Evolutionary conservation across 2,113 vertebrate species (phyloP), one percentile per base, ranked within the genome.

Genomic region (Chionodraco myersi): DNA sequence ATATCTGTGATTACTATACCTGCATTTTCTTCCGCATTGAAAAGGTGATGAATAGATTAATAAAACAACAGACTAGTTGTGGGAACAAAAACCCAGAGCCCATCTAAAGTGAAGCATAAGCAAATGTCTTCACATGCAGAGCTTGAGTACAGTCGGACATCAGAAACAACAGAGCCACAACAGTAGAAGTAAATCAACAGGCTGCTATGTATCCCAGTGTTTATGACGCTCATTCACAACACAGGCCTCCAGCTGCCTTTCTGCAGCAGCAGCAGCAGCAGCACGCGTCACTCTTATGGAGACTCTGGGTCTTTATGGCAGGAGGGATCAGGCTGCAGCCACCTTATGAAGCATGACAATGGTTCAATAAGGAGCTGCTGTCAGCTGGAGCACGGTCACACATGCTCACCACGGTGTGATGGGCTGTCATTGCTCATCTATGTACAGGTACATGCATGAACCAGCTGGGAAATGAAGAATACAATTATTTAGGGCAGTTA

Each of bases 331-430:
- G 51, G 53, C 52, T 15, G 4, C 12, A 68, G 66, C 3, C 16
- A 18, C 15, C 56, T 56, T 56, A 81, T 81, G 72, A 75, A 52
- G 58, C 72, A 70, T 51, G 72, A 63, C 51, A 49, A 62, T 81
- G 54, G 59, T 59, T n/a, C 11, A 53, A 45, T 57, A 49, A 57
- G 26, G 47, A 67, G 48, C 61, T 23, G 23, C 4, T 16, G 44
- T 68, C 45, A 13, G 30, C 6, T 48, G 14, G 8, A 67, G 52
- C 56, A 60, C 65, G 23, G 11, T 63, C 36, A 2, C 8, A 54
- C 47, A 2, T 34, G 3, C 12, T 23, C 44, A 10, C 14, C 45
- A 44, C 6, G 12, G 30, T 10, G 23, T 18, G 34, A 13, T 14
- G 15, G 58, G 23, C n/a, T 59, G 49, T 47, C 21, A 16, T 21